phyloP scores from a whole-genome alignment of 2,113 vertebrate genomes.

The Chionis minor region DNA sequence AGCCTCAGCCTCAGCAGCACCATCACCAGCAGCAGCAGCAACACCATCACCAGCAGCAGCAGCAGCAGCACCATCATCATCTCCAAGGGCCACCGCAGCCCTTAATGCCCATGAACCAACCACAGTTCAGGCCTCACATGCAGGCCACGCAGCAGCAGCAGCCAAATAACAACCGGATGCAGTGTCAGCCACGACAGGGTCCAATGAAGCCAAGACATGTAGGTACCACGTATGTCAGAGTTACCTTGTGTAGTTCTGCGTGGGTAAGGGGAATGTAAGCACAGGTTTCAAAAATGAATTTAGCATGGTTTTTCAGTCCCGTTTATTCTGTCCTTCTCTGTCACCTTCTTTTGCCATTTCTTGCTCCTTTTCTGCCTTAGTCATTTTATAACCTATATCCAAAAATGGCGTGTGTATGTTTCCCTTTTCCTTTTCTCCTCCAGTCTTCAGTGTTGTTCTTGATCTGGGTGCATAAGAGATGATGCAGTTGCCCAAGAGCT shows the following conservation, averaged over 20 bases:
- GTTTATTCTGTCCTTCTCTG: not conserved
- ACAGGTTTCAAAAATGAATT: not conserved
- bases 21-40: conserved; percentile 72
- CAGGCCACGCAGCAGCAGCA: conserved; percentile 72
- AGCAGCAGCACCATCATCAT: conserved; percentile 77
- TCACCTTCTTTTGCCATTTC: not conserved
- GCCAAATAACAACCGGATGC: conserved; percentile 78
- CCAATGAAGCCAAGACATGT: conserved; percentile 86
- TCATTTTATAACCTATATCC: not conserved
- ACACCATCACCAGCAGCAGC: conserved; percentile 75
- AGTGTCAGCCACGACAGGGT: conserved; percentile 83
- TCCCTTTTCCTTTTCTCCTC: not conserved
- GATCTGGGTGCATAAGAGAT: not conserved
- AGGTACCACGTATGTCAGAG: not conserved
- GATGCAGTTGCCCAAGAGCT: not conserved
- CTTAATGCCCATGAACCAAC: conserved; percentile 85
- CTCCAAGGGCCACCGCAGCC: conserved; percentile 79
- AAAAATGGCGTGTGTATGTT: not conserved
- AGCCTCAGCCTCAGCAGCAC: conserved; percentile 79
- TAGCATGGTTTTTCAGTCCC: accelerated
- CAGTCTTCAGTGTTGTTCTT: not conserved
- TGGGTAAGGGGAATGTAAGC: not conserved
- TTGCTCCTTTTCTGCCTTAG: not conserved
- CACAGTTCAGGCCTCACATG: conserved; percentile 86
- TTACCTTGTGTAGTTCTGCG: not conserved